phyloP scores from a whole-genome alignment of 1,140 invertebrate species.

The Dendroctonus ponderosae region DNA sequence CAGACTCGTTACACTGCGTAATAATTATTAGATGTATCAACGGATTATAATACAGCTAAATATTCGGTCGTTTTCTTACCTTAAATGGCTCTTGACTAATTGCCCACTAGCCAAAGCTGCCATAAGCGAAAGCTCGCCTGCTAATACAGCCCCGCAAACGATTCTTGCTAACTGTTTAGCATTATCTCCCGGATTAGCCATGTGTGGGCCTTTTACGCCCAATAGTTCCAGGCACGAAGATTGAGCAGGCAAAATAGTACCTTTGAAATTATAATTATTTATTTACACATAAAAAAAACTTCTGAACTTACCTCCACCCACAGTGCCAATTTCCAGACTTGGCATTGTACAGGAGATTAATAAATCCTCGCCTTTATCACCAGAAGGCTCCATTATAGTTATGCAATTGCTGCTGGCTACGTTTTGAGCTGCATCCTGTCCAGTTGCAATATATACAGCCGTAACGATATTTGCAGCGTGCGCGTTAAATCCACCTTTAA shows the following conservation, averaged over 20 bases:
- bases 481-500: slow-evolving; percentile 85
- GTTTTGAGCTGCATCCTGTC: slow-evolving; percentile 97
- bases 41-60: neutral
- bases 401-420: slow-evolving; percentile 95
- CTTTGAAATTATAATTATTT: slow-evolving; percentile 10
- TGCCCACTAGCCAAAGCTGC: slow-evolving; percentile 92
- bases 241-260: slow-evolving; percentile 87
- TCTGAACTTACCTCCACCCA: slow-evolving; percentile 79
- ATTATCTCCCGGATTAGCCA: slow-evolving; percentile 75
- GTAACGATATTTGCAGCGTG: slow-evolving; percentile 98
- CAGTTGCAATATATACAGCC: slow-evolving; percentile 95
- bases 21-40: too few relatives aligned
- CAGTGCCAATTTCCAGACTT: slow-evolving; percentile 93
- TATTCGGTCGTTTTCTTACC: slow-evolving; percentile 59
- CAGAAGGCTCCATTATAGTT: slow-evolving; percentile 86
- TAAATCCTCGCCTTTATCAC: slow-evolving; percentile 76
- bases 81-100: slow-evolving; percentile 92
- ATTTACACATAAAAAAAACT: slow-evolving; percentile 4
- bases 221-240: slow-evolving; percentile 87
- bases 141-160: slow-evolving; percentile 92
- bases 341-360: slow-evolving; percentile 97
- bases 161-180: slow-evolving; percentile 84
- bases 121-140: slow-evolving; percentile 95
- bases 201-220: slow-evolving; percentile 77
- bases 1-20: neutral